These are phyloP conservation scores for Tetropium fuscum DNA, from an alignment of 2,888 invertebrate species.

Conservation along the genomic window DNA sequence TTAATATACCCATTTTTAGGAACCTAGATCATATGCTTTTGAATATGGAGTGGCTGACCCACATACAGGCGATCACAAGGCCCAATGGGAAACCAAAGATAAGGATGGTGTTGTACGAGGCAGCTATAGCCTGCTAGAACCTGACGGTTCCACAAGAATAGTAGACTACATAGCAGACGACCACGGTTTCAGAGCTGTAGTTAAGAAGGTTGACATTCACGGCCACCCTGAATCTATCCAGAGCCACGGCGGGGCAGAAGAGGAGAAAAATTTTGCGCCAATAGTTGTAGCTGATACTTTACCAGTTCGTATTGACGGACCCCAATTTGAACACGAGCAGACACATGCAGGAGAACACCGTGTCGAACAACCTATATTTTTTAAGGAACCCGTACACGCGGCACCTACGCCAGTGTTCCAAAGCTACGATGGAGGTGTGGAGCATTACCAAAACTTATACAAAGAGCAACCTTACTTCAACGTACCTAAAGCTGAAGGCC, in stretches of 20 bases:
- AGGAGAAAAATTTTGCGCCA: constrained; percentile 6
- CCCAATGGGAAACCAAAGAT: constrained; percentile 61
- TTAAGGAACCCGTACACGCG: constrained; percentile 3
- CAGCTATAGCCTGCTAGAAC: constrained; percentile 59
- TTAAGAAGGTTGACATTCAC: constrained; percentile 56
- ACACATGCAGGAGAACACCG: constrained; percentile 10
- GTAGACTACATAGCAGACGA: constrained; percentile 62
- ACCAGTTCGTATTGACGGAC: constrained; percentile 25
- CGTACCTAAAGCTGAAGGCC: constrained; percentile 22
- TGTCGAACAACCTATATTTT: constrained; percentile 7
- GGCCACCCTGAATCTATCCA: constrained; percentile 44
- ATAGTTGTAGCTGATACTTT: constrained; percentile 31
- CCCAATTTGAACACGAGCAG: constrained; percentile 23
- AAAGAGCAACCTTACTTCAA: constrained; percentile 7
- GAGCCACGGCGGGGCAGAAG: constrained; percentile 42
- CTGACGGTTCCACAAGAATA: constrained; percentile 61
- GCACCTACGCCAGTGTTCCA: constrained; percentile 34
- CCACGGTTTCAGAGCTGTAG: constrained; percentile 59
- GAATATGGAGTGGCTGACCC: constrained; percentile 61
- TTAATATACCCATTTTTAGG: constrained; percentile 39
- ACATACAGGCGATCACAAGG: constrained; percentile 61
- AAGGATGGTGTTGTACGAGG: constrained; percentile 59
- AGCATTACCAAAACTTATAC: constrained; percentile 43
- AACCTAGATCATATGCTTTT: constrained; percentile 57
- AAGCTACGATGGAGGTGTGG: constrained; percentile 50